Percentiles rank a stretch among this genome's conserved stretches.
Conservation (phyloP, 1,140 invertebrate genomes). For the Musca vetustissima region DNA sequence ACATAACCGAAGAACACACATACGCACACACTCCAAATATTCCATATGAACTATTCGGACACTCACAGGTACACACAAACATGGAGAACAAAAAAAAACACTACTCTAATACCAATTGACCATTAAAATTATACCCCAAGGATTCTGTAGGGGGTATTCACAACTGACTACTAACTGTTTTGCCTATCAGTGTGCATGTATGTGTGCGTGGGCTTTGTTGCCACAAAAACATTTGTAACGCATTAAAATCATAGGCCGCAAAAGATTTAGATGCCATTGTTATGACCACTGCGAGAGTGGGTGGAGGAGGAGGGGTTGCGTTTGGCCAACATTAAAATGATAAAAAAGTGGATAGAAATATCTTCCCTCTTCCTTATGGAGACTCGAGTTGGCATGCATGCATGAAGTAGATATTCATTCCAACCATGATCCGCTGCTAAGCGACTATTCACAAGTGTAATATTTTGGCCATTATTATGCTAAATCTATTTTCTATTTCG, state of each 20-base stretch:
- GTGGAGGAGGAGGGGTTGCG: too few species aligned
- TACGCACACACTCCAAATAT: background rate
- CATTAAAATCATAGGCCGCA: conserved; percentile 1
- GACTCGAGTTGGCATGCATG: too few species aligned
- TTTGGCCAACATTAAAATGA: background rate
- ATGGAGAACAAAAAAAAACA: conserved; percentile 13
- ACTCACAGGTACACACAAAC: background rate
- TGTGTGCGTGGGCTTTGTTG: background rate
- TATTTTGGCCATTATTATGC: conserved; percentile 15
- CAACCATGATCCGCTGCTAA: too few species aligned
- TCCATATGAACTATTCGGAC: background rate
- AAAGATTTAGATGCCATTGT: background rate
- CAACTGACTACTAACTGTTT: too few species aligned
- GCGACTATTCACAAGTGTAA: background rate
- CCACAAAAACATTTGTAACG: conserved; percentile 12
- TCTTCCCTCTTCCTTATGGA: too few species aligned
- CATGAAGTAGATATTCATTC: too few species aligned
- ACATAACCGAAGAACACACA: background rate
- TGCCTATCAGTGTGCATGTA: too few species aligned
- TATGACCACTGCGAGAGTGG: too few species aligned
- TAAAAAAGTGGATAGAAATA: background rate
- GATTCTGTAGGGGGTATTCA: conserved; percentile 22
- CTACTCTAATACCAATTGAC: conserved; percentile 48
- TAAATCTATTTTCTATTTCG: conserved; percentile 18
- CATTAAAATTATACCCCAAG: conserved; percentile 53